These are phyloP conservation scores for Desmodus rotundus DNA, from an alignment of 2,113 vertebrate species.

Conservation along the genomic window DNA sequence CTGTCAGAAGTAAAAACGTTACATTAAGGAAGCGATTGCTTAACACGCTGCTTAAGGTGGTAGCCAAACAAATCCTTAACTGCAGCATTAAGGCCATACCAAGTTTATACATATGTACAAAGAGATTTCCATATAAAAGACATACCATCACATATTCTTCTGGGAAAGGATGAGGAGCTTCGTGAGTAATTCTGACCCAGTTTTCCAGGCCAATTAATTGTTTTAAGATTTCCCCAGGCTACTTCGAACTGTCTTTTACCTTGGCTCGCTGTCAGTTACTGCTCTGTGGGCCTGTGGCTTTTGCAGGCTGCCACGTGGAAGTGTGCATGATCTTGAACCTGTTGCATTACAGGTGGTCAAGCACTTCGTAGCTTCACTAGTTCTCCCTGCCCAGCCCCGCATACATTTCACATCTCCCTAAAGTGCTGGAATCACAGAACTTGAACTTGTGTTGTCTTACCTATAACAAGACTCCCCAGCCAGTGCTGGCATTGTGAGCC, in stretches of 20 bases:
- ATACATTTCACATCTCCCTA: neutral
- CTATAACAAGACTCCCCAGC: neutral
- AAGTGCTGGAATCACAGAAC: neutral
- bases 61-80: constrained; percentile 84
- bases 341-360: neutral
- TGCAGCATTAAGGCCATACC: constrained; percentile 93
- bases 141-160: constrained; percentile 43
- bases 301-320: neutral
- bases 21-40: constrained; percentile 84
- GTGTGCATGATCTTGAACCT: neutral
- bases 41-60: constrained; percentile 86
- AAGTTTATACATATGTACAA: constrained; percentile 77
- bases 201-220: constrained; percentile 5
- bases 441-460: neutral
- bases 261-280: neutral
- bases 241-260: neutral
- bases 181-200: constrained; percentile 38
- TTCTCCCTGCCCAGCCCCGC: neutral
- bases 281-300: neutral
- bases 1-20: constrained; percentile 85
- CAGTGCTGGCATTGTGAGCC: neutral
- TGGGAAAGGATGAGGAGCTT: constrained; percentile 53
- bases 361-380: neutral
- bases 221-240: neutral
- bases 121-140: constrained; percentile 75